Percentiles rank a stretch among this genome's conserved stretches.
These are phyloP conservation scores for Cheirogaleus major DNA, from an alignment of 2,797 vertebrate species.

Conservation along the genomic window DNA sequence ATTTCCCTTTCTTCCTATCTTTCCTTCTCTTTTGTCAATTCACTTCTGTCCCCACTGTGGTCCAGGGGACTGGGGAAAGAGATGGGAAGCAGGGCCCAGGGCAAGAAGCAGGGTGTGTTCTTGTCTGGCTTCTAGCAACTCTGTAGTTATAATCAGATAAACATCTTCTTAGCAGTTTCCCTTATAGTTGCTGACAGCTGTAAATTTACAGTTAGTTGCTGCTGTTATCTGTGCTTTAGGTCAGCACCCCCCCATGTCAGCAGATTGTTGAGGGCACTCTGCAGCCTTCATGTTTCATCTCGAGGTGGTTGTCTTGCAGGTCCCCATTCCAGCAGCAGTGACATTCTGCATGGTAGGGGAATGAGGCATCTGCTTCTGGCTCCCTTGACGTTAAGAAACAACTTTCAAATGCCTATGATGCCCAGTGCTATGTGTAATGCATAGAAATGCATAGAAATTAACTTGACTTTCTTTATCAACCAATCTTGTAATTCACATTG, in stretches of 20 bases:
- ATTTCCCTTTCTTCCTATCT: not conserved
- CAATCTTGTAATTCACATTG: not conserved
- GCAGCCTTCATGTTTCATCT: not conserved
- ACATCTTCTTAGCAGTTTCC: constrained; percentile 31
- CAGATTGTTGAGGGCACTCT: not conserved
- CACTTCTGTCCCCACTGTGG: not conserved
- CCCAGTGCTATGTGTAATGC: not conserved
- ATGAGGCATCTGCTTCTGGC: not conserved
- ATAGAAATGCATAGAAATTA: not conserved
- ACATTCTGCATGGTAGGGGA: not conserved
- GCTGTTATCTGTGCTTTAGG: not conserved
- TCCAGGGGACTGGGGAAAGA: not conserved
- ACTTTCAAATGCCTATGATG: not conserved
- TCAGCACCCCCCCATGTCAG: not conserved
- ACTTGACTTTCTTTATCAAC: not conserved
- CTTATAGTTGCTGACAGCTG: not conserved
- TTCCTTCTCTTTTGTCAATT: not conserved
- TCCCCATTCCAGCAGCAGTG: not conserved
- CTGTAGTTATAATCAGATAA: constrained; percentile 17
- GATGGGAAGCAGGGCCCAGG: not conserved
- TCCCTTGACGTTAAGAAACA: not conserved
- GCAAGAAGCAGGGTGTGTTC: not conserved
- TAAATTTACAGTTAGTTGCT: constrained; percentile 2
- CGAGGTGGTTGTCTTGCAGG: not conserved
- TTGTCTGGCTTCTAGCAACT: not conserved